phyloP scores from a whole-genome alignment of 2,888 invertebrate genomes.

The Camponotus fellah region DNA sequence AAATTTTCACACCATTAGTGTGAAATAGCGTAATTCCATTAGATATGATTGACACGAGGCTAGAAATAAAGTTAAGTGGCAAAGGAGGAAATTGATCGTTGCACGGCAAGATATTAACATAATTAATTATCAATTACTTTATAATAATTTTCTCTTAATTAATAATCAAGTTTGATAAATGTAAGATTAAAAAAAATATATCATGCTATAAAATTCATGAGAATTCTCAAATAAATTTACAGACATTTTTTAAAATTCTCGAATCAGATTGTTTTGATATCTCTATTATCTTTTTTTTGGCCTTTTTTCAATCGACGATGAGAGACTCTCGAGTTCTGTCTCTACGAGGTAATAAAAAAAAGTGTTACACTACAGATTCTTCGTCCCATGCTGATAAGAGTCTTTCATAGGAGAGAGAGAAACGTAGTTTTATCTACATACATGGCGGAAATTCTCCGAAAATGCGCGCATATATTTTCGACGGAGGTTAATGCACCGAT shows the following conservation, averaged over 20 bases:
- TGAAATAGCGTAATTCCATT: background rate
- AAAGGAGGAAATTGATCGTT: background rate
- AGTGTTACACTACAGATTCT: conserved; percentile 56
- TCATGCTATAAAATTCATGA: background rate
- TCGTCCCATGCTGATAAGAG: conserved; percentile 65
- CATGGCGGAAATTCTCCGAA: conserved; percentile 59
- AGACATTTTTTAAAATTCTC: background rate
- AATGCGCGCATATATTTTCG: conserved; percentile 60
- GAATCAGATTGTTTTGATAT: background rate
- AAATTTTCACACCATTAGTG: background rate
- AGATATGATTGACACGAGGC: background rate
- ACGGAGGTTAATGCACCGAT: conserved; percentile 31
- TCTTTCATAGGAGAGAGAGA: conserved; percentile 50
- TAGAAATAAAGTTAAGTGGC: background rate
- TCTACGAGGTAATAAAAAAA: conserved; percentile 67
- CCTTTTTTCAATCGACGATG: conserved; percentile 17
- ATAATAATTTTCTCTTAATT: background rate
- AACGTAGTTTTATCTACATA: conserved; percentile 61
- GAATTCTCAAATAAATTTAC: background rate
- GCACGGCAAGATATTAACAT: no score
- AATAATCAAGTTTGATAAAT: background rate
- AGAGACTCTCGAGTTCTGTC: conserved; percentile 42
- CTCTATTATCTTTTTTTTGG: conserved; percentile 19
- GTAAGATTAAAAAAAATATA: background rate
- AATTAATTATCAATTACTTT: no score